Conservation (phyloP, 2,113 vertebrate species). For the Chaenogobius annularis region DNA sequence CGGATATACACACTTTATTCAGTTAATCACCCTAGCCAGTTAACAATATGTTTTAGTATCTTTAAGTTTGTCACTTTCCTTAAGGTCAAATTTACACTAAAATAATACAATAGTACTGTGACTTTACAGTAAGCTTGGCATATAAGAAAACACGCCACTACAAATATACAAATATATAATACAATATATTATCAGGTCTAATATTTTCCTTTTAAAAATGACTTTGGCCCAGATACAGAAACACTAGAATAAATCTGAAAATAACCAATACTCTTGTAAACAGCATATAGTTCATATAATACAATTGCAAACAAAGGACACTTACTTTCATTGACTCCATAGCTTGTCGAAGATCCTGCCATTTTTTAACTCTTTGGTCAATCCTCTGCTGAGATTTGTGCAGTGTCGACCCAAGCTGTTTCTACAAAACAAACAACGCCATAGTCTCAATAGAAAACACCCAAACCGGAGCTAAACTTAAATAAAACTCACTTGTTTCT, state of each 20-base stretch:
- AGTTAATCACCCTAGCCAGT: neutral
- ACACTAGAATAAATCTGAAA: too few relatives aligned
- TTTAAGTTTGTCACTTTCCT: too few relatives aligned
- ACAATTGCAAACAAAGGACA: neutral
- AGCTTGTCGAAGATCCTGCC: constrained; percentile 76
- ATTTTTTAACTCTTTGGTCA: constrained; percentile 75
- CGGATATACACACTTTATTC: neutral
- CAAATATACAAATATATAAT: neutral
- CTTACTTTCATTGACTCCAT: constrained; percentile 73
- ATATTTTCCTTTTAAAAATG: neutral
- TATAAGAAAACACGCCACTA: neutral
- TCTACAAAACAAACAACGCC: constrained; percentile 49
- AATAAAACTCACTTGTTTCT: constrained; percentile 73
- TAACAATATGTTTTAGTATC: neutral
- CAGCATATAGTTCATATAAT: too few relatives aligned
- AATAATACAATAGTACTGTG: neutral
- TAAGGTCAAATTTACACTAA: neutral
- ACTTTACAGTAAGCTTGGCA: neutral
- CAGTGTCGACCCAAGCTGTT: constrained; percentile 72
- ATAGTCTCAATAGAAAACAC: neutral
- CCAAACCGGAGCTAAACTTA: neutral
- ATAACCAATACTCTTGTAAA: too few relatives aligned
- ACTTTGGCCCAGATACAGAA: too few relatives aligned
- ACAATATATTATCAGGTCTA: neutral
- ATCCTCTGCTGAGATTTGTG: constrained; percentile 76